A percentile compares a stretch with the other conserved stretches of the same genome.
These are phyloP conservation scores for Datnioides undecimradiatus DNA, from an alignment of 2,113 vertebrate genomes.

Conservation along the genomic window DNA sequence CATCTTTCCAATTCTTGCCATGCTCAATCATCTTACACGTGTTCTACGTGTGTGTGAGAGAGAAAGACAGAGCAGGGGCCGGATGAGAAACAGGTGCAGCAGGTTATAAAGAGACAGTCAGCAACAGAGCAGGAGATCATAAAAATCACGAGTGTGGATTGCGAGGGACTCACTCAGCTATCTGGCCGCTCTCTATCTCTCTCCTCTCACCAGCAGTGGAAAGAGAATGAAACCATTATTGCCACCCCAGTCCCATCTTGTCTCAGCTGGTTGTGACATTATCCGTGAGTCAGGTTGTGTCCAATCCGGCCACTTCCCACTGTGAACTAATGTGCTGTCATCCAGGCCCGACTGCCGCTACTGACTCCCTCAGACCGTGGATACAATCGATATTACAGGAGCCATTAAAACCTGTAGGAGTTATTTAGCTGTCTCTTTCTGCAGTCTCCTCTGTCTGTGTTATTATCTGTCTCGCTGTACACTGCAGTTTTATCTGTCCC, in stretches of 20 bases:
- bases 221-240: slow-evolving; percentile 39
- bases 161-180: not conserved
- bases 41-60: not conserved
- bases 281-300: slow-evolving; percentile 37
- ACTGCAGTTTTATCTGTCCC: slow-evolving; percentile 6
- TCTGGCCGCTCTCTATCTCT: not conserved
- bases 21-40: not conserved
- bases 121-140: slow-evolving; percentile 17
- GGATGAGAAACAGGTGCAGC: slow-evolving; percentile 35
- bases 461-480: slow-evolving; percentile 15
- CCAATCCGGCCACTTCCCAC: slow-evolving; percentile 35
- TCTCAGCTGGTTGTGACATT: slow-evolving; percentile 58
- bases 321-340: slow-evolving; percentile 51
- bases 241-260: slow-evolving; percentile 11
- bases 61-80: not conserved
- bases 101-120: slow-evolving; percentile 32
- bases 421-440: slow-evolving; percentile 44
- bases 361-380: slow-evolving; percentile 35
- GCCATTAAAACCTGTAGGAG: slow-evolving; percentile 54
- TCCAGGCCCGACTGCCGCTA: slow-evolving; percentile 38
- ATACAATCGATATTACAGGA: slow-evolving; percentile 60
- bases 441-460: slow-evolving; percentile 27
- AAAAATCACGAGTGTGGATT: slow-evolving; percentile 32
- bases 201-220: not conserved
- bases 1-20: not conserved